Base-by-base conservation (phyloP, 2,113 vertebrate genomes). In the Heterocephalus glaber region DNA sequence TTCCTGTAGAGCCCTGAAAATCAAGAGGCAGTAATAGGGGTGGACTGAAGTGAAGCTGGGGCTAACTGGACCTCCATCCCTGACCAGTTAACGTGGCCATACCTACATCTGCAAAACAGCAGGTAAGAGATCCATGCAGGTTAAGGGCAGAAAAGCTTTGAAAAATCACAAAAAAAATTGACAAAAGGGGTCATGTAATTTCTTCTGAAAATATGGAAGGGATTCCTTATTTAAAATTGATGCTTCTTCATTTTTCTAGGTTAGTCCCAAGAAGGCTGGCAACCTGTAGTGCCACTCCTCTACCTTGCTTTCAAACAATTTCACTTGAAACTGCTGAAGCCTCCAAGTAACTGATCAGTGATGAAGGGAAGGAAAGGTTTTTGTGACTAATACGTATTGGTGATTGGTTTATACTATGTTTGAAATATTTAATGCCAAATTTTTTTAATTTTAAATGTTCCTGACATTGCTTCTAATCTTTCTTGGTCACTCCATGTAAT, bases 31-130 rank as follows among this genome's bases (percentile, higher is more conserved):
- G 47, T 54, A 3, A 4, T 26, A 47, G 30, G 22, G 24, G 1
- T 38, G n/a, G 38, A 30, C 14, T 30, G 4, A 35, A n/a, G n/a
- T 14, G 6, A 30, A 38, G 13, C 7, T 1, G 5, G 6, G 0
- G 0, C 56, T 80, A 14, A 54, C 0, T 2, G 4, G 7, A 30
- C 52, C 28, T 6, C 6, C 20, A 28, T 3, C 7, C 30, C 24
- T n/a, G 47, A 14, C 7, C 24, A 33, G 72, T 24, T 44, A 9
- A 61, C 1, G 4, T 2, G 26, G 19, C 8, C 61, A 17, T 16
- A 24, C 22, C 35, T 17, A 5, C 61, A 6, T 13, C 30, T 26
- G 44, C 20, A 54, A 44, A 89, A 47, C 1, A 10, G 2, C 28
- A 33, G 17, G 11, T 28, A 41, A 63, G 16, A 52, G 17, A 44